Base-by-base conservation (phyloP, 1,140 invertebrate species). In the Magallana ariakensis region DNA sequence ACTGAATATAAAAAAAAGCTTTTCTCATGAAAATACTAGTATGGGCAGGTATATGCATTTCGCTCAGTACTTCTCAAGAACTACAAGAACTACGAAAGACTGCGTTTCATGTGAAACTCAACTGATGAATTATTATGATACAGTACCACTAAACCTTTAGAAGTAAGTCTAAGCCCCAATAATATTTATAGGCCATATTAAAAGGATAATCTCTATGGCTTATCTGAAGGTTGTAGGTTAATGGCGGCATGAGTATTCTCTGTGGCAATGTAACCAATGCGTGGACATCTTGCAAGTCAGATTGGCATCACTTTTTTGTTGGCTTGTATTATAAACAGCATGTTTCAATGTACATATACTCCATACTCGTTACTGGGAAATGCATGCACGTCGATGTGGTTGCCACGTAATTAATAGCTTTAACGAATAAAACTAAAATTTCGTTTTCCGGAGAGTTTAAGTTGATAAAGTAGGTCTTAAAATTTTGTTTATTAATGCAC, bases 221-320 rank as follows among this genome's bases (percentile, higher is more conserved):
- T 46, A 46, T 46, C 33, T 4, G 33, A 33, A 75, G 8, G 62
- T 70, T 70, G 19, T 0, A 70, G 9, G 13, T 11, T 11, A 26
- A 75, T 13, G 22, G 22, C 66, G 66, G 19, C 62, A 10, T 46
- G 33, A 26, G 10, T 75, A 26, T 75, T 75, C 66, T 75, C 22
- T 75, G 22, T 75, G 66, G 13, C 66, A 13, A 15, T 75, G 66
- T 75, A 75, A 33, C 66, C 66, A 33, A 75, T 75, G 22, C 66
- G 66, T 22, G 66, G 66, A 75, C 66, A 75, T 75, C 66, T 75
- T 75, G 66, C 66, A 26, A 26, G 66, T 75, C 66, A 75, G 11
- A 26, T 26, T 75, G 10, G 66, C 66, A 75, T 75, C 66, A 2
- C 5, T 46, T 46, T 75, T 26, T 22, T 75, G 66, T 75, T 75